phyloP scores from a whole-genome alignment of 2,888 invertebrate species.

The Epistrophella euchroma region DNA sequence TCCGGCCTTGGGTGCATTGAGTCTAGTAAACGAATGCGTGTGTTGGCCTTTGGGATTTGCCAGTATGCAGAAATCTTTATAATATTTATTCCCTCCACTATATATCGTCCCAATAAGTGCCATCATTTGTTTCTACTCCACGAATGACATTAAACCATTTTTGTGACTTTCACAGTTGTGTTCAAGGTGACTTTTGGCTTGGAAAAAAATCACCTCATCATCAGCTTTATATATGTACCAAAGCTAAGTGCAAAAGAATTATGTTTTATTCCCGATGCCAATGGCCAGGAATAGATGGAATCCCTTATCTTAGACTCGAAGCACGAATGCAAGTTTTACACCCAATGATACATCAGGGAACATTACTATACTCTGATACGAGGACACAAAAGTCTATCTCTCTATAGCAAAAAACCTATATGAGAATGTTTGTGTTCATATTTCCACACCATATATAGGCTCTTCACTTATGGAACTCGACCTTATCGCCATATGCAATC shows the following conservation, averaged over 20 bases:
- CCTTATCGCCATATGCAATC: conserved; percentile 41
- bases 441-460: conserved; percentile 37
- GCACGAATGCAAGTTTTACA: conserved; percentile 38
- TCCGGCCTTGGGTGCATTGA: conserved; percentile 49
- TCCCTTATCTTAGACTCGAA: conserved; percentile 38
- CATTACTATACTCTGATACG: conserved; percentile 47
- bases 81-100: conserved; percentile 59
- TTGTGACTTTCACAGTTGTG: conserved; percentile 36
- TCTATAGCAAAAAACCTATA: neutral
- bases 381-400: conserved; percentile 34
- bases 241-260: conserved; percentile 53
- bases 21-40: neutral
- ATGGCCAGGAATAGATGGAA: conserved; percentile 29
- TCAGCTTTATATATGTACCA: conserved; percentile 21
- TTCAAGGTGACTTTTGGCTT: conserved; percentile 55
- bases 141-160: conserved; percentile 60
- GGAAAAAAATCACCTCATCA: conserved; percentile 28
- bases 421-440: conserved; percentile 24
- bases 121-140: conserved; percentile 68
- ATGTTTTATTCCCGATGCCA: conserved; percentile 47
- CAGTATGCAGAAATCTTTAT: conserved; percentile 25
- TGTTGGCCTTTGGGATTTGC: conserved; percentile 12
- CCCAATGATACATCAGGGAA: conserved; percentile 54
- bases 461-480: conserved; percentile 27
- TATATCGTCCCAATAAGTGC: conserved; percentile 63